Conservation (phyloP, 2,797 vertebrate species). For the Microcaecilia unicolor region DNA sequence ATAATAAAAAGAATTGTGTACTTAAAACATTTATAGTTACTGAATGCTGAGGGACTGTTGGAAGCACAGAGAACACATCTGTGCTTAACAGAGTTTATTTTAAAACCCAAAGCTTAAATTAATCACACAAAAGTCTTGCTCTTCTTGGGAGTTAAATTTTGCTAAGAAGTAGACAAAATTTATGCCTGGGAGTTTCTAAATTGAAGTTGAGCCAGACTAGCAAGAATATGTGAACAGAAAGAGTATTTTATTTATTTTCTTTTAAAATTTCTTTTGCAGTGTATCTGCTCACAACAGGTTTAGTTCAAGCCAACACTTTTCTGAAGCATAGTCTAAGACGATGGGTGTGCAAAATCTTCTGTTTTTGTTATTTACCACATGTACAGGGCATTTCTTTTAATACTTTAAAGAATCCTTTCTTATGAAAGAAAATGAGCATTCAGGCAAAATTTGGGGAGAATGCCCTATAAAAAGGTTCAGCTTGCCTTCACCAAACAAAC, state of each 20-base stretch:
- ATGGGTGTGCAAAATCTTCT: no score
- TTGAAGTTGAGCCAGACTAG: slow-evolving; percentile 11
- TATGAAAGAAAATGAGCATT: slow-evolving; percentile 1
- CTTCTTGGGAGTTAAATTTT: slow-evolving; percentile 21
- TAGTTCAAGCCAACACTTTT: slow-evolving; percentile 12
- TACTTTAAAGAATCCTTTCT: slow-evolving; percentile 29
- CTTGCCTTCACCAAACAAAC: slow-evolving; percentile 55
- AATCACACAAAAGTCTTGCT: slow-evolving; percentile 19
- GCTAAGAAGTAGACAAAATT: slow-evolving; percentile 4
- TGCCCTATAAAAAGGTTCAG: slow-evolving; percentile 8
- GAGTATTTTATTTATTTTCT: slow-evolving; percentile 6
- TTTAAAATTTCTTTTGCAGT: background rate
- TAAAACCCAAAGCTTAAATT: slow-evolving; percentile 35
- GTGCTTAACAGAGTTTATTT: no score
- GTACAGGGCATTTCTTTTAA: slow-evolving; percentile 31
- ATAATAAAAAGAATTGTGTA: no score
- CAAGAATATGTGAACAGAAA: slow-evolving; percentile 3
- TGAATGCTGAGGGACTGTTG: no score
- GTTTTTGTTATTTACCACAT: slow-evolving; percentile 16
- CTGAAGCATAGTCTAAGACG: no score
- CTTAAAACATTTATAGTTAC: no score
- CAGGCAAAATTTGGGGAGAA: slow-evolving; percentile 2
- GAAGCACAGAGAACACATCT: no score
- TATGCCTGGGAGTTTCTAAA: slow-evolving; percentile 6
- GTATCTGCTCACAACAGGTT: background rate